Percentiles rank a stretch among this genome's conserved stretches.
Evolutionary conservation across 2,888 invertebrate genomes (phyloP).

Genomic region (Eupithecia subfuscata): DNA sequence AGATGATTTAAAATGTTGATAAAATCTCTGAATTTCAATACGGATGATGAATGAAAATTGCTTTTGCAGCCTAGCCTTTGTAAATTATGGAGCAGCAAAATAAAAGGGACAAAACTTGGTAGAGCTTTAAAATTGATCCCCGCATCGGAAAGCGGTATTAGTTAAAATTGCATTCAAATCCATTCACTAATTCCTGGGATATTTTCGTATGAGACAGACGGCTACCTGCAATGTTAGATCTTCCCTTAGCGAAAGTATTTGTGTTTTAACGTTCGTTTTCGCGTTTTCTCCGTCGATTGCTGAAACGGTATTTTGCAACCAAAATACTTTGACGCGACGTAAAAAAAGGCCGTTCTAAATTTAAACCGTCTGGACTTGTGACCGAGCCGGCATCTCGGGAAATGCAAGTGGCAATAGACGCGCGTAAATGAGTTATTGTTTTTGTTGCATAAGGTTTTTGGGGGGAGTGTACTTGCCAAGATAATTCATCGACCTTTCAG

Average conservation of each 20-base stretch:
- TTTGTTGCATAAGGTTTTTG: conserved; percentile 52
- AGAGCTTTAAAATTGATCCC: conserved; percentile 32
- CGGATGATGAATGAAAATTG: conserved; percentile 40
- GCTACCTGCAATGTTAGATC: conserved; percentile 41
- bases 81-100: conserved; percentile 26
- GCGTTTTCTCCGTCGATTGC: conserved; percentile 48
- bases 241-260: conserved; percentile 41
- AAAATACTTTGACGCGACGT: conserved; percentile 65
- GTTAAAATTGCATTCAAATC: conserved; percentile 43
- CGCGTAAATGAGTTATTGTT: conserved; percentile 64
- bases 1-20: conserved; percentile 41
- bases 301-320: conserved; percentile 69
- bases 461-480: conserved; percentile 39
- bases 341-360: conserved; percentile 67
- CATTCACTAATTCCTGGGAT: conserved; percentile 46
- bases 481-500: conserved; percentile 28
- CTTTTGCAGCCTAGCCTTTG: conserved; percentile 36
- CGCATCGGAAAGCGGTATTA: conserved; percentile 40
- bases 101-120: conserved; percentile 23
- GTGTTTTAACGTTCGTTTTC: conserved; percentile 45
- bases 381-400: conserved; percentile 54
- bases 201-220: conserved; percentile 41
- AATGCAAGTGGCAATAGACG: conserved; percentile 56
- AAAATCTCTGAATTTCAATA: conserved; percentile 38
- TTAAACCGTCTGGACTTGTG: conserved; percentile 63